Evolutionary conservation across 2,113 vertebrate genomes (phyloP).

Genomic region (Cephalopterus ornatus): DNA sequence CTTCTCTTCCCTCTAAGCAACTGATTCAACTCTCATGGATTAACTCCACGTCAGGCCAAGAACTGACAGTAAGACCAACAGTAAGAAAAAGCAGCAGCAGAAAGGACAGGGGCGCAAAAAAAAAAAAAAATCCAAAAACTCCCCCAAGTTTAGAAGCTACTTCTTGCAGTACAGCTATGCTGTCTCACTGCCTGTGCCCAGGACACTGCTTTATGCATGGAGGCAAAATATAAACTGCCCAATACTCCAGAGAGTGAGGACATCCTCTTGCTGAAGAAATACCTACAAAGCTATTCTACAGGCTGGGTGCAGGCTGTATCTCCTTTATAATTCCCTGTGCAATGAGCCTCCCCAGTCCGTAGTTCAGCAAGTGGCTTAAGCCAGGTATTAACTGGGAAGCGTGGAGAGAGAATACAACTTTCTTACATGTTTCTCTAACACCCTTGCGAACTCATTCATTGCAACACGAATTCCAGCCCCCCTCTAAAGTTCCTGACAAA

Average conservation of each 20-base stretch:
- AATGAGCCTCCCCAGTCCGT: neutral
- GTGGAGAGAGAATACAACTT: neutral
- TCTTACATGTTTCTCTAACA: neutral
- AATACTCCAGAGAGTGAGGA: neutral
- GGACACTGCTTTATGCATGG: neutral
- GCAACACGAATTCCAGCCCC: neutral
- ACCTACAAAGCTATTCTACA: neutral
- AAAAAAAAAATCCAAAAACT: neutral
- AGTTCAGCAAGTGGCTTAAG: neutral
- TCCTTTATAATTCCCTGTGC: neutral
- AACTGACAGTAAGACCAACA: neutral
- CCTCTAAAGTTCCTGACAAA: neutral
- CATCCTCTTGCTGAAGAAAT: neutral
- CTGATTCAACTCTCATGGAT: neutral
- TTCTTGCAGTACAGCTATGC: neutral
- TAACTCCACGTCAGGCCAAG: neutral
- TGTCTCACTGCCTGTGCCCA: neutral
- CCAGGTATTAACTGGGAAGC: neutral
- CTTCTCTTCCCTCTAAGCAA: neutral
- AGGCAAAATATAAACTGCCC: neutral
- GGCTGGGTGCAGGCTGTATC: neutral
- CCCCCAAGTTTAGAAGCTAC: neutral
- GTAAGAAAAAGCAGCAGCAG: neutral
- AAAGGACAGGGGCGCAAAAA: neutral
- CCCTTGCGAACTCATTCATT: neutral